phyloP scores from a whole-genome alignment of 2,113 vertebrate species.

The Rhynchomys soricoides region DNA sequence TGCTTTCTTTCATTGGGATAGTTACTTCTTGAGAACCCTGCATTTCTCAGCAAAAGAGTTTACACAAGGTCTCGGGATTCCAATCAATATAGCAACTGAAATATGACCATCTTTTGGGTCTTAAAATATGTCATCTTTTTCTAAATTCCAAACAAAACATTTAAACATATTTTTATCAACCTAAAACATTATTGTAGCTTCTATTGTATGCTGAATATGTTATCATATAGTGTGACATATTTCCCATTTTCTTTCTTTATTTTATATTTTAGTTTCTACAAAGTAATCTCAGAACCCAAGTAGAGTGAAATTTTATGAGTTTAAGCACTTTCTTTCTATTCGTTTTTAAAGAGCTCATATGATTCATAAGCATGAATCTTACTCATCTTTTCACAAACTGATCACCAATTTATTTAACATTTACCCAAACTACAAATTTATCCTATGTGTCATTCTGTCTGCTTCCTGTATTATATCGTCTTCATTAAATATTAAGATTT shows the following conservation, averaged over 20 bases:
- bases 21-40: background rate
- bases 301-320: background rate
- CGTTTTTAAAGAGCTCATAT: background rate
- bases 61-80: background rate
- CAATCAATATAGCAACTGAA: background rate
- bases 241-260: background rate
- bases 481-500: slow-evolving; percentile 25
- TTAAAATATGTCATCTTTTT: background rate
- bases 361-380: background rate
- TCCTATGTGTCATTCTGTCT: background rate
- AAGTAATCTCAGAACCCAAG: background rate
- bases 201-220: background rate
- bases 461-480: background rate
- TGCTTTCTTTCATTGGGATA: background rate
- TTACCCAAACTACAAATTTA: slow-evolving; percentile 22
- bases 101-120: background rate
- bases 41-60: background rate
- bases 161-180: slow-evolving; percentile 1
- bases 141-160: background rate
- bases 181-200: background rate
- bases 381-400: background rate
- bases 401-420: background rate
- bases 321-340: background rate
- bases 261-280: background rate
- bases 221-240: background rate